A percentile compares a stretch with the other conserved stretches of the same genome.
phyloP scores from a whole-genome alignment of 2,113 vertebrate species.

The Dasypus novemcinctus region DNA sequence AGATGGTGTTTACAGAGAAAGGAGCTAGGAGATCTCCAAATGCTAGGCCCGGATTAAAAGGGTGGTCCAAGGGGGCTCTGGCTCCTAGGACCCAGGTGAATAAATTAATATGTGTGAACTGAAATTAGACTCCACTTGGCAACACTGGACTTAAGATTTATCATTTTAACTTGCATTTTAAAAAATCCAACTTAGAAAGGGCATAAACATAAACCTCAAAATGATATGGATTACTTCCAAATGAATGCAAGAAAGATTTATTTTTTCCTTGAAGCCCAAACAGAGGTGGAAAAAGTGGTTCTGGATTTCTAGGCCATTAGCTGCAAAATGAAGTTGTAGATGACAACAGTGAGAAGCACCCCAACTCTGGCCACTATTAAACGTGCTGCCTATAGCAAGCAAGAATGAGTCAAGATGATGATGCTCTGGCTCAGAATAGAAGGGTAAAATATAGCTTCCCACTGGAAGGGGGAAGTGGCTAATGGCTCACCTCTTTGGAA shows the following conservation, averaged over 20 bases:
- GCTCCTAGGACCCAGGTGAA: constrained; percentile 37
- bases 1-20: constrained; percentile 66
- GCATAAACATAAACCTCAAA: constrained; percentile 39
- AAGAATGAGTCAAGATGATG: neutral
- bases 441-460: neutral
- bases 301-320: neutral
- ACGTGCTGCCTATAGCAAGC: neutral
- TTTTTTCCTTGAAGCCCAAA: neutral
- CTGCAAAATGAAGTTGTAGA: neutral
- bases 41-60: constrained; percentile 48
- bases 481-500: constrained; percentile 9
- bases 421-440: neutral
- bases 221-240: constrained; percentile 14
- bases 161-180: constrained; percentile 43
- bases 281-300: neutral
- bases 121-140: neutral
- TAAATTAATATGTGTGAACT: constrained; percentile 33
- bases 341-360: neutral
- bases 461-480: neutral
- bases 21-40: constrained; percentile 46
- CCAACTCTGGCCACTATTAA: neutral
- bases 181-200: neutral
- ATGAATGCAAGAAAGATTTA: neutral
- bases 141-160: constrained; percentile 35
- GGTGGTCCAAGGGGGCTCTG: neutral